phyloP scores from a whole-genome alignment of 2,113 vertebrate species.

The Suricata suricatta region DNA sequence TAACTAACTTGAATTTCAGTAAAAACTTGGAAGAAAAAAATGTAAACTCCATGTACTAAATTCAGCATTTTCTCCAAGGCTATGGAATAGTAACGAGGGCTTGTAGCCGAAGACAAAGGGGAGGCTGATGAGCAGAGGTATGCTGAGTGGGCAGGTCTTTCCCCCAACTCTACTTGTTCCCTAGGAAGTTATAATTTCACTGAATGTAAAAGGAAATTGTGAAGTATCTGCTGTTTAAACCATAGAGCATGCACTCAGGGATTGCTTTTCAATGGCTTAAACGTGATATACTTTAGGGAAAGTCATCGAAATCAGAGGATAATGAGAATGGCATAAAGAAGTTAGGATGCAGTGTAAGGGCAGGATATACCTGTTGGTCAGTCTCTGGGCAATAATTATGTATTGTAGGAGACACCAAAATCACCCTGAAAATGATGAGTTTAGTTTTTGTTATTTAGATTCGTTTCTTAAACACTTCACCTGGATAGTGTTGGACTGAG shows the following conservation, averaged over 20 bases:
- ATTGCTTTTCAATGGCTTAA: neutral
- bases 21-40: neutral
- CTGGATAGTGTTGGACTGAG: neutral
- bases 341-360: fast-evolving
- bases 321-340: neutral
- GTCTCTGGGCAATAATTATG: neutral
- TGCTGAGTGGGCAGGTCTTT: neutral
- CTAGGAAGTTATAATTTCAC: neutral
- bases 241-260: too few species aligned
- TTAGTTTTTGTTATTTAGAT: neutral
- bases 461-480: neutral
- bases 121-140: neutral
- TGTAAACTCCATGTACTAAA: neutral
- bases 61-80: neutral
- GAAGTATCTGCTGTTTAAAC: neutral
- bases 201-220: neutral
- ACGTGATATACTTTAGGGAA: neutral
- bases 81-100: neutral
- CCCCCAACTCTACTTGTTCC: neutral
- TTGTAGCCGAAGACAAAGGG: neutral
- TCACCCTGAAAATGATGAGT: neutral
- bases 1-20: neutral
- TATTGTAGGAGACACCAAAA: neutral
- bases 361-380: neutral
- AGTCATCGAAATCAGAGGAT: neutral